Evolutionary conservation across 1,140 invertebrate genomes (phyloP).

Genomic region (Panulirus ornatus): DNA sequence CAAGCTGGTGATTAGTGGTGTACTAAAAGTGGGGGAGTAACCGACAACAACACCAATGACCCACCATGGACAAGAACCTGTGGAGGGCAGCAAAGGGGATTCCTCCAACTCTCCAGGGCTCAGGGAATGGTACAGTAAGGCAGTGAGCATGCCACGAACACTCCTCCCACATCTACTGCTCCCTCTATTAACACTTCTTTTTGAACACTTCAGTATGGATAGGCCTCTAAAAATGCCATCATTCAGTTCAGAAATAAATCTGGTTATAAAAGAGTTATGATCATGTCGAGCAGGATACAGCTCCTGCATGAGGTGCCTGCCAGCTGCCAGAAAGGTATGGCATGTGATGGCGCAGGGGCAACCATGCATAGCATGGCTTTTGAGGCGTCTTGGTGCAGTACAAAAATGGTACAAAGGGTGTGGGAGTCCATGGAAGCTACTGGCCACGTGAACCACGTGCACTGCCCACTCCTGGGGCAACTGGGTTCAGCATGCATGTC

Average conservation of each 20-base stretch:
- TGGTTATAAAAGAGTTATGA: conserved; percentile 51
- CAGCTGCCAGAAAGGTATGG: conserved; percentile 17
- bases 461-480: conserved; percentile 54
- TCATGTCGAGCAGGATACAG: conserved; percentile 36
- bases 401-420: conserved; percentile 68
- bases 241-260: conserved; percentile 23
- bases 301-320: conserved; percentile 20
- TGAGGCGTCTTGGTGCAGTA: conserved; percentile 54
- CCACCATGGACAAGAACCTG: conserved; percentile 43
- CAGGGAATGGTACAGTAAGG: conserved; percentile 71
- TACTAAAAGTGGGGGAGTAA: conserved; percentile 35
- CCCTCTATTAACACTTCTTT: conserved; percentile 42
- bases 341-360: neutral
- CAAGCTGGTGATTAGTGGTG: conserved; percentile 44
- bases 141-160: conserved; percentile 69
- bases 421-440: conserved; percentile 65
- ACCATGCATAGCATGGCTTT: conserved; percentile 16
- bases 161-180: conserved; percentile 40
- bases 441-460: conserved; percentile 55
- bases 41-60: conserved; percentile 39
- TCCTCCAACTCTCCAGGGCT: conserved; percentile 41
- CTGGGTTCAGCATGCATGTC: conserved; percentile 54
- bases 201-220: conserved; percentile 22
- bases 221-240: conserved; percentile 20
- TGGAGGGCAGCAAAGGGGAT: conserved; percentile 22